Base-by-base conservation (phyloP, 1,140 invertebrate genomes). In the Ruditapes philippinarum region DNA sequence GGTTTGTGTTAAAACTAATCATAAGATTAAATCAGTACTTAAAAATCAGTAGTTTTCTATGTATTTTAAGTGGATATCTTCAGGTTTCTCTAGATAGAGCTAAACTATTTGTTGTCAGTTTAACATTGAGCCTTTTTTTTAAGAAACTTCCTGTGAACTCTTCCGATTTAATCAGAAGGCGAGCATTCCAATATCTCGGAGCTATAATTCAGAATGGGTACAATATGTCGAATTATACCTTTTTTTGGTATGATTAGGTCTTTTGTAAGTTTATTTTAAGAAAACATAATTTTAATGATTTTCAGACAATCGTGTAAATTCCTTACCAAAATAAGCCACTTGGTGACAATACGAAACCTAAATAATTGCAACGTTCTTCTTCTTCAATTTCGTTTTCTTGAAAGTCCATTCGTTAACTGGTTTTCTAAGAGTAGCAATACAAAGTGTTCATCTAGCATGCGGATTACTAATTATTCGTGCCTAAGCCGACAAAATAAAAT, bases 141-240 rank as follows among this genome's bases (percentile, higher is more conserved):
- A 60, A 60, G n/a, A 28, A 60, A 60, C n/a, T 60, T 60, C n/a
- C 57, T 60, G 57, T 60, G 57, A 3, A 60, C 25, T 28, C 57
- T 60, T 14, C 81, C 76, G 5, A 81, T 38, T 14, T 31, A 17
- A 12, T 80, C 38, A 2, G 25, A 11, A 17, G 49, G 45, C 22
- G 36, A 25, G 36, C n/a, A 80, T 0, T 42, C 86, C 60, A 73
- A 81, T 0, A 88, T 5, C 74, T 80, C 60, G 2, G 22, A 70
- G 14, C 49, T 42, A 62, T 88, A 81, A 17, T 62, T 33, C 40
- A 88, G 17, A 36, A 81, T 54, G 0, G 86, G 57, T 38, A 14
- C 14, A 87, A 88, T 70, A 88, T 19, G 38, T 88, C 31, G 17
- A 80, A 81, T 40, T 51, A 60, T 22, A 70, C n/a, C 25, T 45